Percentiles rank a stretch among this genome's conserved stretches.
Evolutionary conservation across 2,888 invertebrate genomes (phyloP).

Genomic region (Fragum sueziense): DNA sequence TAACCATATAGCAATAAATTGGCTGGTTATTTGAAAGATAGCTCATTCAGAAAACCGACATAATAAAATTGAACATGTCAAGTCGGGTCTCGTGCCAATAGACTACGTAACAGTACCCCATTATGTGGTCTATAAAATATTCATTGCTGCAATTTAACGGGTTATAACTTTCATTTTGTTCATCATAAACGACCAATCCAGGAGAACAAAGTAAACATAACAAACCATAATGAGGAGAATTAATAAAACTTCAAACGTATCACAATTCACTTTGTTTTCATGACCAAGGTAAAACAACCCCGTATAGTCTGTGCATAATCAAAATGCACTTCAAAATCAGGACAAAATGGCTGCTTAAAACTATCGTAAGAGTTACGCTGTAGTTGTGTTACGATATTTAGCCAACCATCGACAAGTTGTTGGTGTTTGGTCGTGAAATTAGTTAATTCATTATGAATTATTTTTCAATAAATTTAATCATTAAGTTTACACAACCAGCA

Average conservation of each 20-base stretch:
- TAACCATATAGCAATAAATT: too few relatives aligned
- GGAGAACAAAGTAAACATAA: neutral
- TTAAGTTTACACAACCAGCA: neutral
- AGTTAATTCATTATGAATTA: too few relatives aligned
- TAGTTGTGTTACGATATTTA: too few relatives aligned
- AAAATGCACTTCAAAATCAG: neutral
- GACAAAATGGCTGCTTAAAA: too few relatives aligned
- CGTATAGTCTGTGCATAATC: neutral
- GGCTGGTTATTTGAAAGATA: too few relatives aligned
- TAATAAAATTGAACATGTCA: neutral
- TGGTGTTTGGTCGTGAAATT: too few relatives aligned
- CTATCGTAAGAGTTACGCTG: too few relatives aligned
- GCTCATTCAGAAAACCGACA: neutral
- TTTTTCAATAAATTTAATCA: neutral
- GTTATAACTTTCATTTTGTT: conserved; percentile 4
- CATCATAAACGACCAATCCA: neutral
- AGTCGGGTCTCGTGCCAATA: neutral
- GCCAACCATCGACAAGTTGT: too few relatives aligned
- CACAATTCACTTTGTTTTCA: neutral
- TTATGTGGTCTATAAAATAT: conserved; percentile 6
- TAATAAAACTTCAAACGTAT: neutral
- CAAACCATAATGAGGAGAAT: neutral
- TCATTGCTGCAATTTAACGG: conserved; percentile 20
- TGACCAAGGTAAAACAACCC: neutral
- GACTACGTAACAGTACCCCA: neutral